A percentile compares a stretch with the other conserved stretches of the same genome.
Evolutionary conservation across 2,113 vertebrate species (phyloP).

Genomic region (Solenodon paradoxus): DNA sequence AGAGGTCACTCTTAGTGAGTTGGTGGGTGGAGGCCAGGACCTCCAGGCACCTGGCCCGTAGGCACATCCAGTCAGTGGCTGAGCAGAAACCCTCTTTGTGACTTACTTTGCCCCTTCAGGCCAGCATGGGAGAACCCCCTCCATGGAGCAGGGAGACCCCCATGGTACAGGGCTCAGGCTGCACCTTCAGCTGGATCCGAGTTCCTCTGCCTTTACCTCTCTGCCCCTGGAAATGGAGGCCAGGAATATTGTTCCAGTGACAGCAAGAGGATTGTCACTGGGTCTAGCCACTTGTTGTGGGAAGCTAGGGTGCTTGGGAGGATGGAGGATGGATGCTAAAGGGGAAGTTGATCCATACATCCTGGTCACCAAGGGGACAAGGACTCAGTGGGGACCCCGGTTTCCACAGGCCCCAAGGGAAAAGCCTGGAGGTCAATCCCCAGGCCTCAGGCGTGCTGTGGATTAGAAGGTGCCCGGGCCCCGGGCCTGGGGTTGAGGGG

Average conservation of each 20-base stretch:
- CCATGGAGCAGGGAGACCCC: too few species aligned
- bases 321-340: rapidly evolving
- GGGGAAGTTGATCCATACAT: rapidly evolving
- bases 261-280: rapidly evolving
- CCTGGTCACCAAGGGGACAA: neutral
- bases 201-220: too few species aligned
- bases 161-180: too few species aligned
- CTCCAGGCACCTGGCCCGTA: neutral
- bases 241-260: rapidly evolving
- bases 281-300: rapidly evolving
- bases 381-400: rapidly evolving
- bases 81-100: too few species aligned
- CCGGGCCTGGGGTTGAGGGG: neutral
- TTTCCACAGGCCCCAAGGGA: rapidly evolving
- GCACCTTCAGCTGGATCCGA: rapidly evolving
- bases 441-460: neutral
- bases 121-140: too few species aligned
- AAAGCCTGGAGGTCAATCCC: neutral
- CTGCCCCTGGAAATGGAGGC: neutral
- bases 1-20: neutral
- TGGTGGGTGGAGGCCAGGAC: neutral
- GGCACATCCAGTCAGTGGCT: rapidly evolving
- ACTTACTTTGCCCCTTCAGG: too few species aligned
- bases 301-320: too few species aligned
- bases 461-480: neutral